Percentiles rank a stretch among this genome's conserved stretches.
Evolutionary conservation across 2,113 vertebrate genomes (phyloP).

Genomic region (Rhadina sibilatrix): DNA sequence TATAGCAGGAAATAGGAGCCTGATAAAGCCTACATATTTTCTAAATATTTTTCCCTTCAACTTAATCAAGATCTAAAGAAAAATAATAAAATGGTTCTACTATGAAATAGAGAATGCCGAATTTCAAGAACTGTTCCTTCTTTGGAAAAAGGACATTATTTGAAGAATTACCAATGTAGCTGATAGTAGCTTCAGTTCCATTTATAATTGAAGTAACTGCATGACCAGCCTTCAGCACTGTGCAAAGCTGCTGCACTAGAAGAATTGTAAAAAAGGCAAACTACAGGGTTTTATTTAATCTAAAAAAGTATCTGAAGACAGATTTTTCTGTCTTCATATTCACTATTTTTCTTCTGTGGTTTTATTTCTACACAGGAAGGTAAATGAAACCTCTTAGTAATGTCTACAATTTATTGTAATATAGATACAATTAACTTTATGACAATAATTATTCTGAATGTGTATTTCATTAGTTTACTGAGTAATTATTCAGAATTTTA

Average conservation of each 20-base stretch:
- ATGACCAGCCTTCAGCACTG: neutral
- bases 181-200: neutral
- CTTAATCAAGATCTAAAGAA: neutral
- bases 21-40: neutral
- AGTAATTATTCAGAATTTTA: neutral
- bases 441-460: neutral
- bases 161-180: neutral
- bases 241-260: neutral
- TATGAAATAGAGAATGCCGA: neutral
- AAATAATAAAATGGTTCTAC: neutral
- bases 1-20: neutral
- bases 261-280: neutral
- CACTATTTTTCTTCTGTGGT: neutral
- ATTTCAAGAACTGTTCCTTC: neutral
- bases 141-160: neutral
- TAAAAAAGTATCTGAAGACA: neutral
- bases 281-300: neutral
- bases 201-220: neutral
- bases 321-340: neutral
- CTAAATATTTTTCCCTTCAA: neutral
- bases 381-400: neutral
- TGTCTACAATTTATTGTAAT: neutral
- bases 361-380: neutral
- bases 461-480: neutral
- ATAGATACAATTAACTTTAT: neutral